phyloP scores from a whole-genome alignment of 2,113 vertebrate species.

The Podocnemis expansa region DNA sequence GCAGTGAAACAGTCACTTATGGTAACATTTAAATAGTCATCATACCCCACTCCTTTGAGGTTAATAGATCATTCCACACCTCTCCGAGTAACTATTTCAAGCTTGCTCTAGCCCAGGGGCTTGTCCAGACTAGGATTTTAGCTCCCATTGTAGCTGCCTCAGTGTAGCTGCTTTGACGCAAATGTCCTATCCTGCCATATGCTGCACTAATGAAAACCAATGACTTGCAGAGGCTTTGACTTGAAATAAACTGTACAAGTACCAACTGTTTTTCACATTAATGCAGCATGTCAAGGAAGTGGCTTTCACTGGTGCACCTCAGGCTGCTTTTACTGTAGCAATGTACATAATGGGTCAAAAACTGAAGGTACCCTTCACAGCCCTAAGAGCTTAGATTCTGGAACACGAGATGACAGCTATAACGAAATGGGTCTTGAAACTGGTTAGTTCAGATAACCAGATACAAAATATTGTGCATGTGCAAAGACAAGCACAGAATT shows the following conservation, averaged over 20 bases:
- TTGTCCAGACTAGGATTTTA: not conserved
- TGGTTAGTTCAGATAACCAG: not conserved
- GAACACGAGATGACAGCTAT: not conserved
- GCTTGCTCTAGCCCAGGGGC: not conserved
- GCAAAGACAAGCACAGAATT: no score
- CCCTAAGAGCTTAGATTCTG: not conserved
- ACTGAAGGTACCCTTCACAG: not conserved
- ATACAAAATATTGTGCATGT: no score
- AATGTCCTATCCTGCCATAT: not conserved
- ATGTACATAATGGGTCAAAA: not conserved
- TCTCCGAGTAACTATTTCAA: not conserved
- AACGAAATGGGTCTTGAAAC: not conserved
- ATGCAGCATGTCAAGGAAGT: not conserved
- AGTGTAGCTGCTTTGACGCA: not conserved
- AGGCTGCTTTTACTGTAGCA: not conserved
- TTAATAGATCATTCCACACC: not conserved
- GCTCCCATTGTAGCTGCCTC: not conserved
- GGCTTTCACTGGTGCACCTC: not conserved
- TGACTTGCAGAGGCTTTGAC: not conserved
- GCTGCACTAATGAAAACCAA: not conserved
- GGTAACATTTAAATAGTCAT: not conserved
- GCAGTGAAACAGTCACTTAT: accelerated
- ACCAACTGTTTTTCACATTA: not conserved
- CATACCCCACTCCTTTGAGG: not conserved
- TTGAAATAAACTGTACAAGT: not conserved